Conservation (phyloP, 2,888 invertebrate species). For the Clunio marinus region DNA sequence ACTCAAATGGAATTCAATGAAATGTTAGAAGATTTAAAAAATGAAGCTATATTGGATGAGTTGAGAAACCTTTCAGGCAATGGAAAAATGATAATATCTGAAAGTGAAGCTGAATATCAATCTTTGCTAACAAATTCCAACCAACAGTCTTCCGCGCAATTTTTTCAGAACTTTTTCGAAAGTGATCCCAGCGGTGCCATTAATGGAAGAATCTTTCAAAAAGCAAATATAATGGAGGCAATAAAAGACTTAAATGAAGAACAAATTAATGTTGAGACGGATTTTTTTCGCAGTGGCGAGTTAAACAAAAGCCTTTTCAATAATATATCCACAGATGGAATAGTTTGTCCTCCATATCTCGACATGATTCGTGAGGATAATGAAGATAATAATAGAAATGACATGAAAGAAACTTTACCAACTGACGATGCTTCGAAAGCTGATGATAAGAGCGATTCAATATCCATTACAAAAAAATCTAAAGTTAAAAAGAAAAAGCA, state of each 20-base stretch:
- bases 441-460: constrained; percentile 41
- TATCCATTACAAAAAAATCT: constrained; percentile 36
- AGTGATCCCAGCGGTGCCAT: constrained; percentile 9
- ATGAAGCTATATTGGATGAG: constrained; percentile 42
- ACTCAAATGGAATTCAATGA: constrained; percentile 43
- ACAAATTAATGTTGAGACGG: constrained; percentile 41
- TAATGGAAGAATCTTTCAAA: constrained; percentile 41
- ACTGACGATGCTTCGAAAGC: background rate
- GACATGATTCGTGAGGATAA: constrained; percentile 86
- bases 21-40: constrained; percentile 44
- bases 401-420: constrained; percentile 22
- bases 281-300: constrained; percentile 45
- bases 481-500: constrained; percentile 35
- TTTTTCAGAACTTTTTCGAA: constrained; percentile 3
- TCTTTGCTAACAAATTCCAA: constrained; percentile 46
- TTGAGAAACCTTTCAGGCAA: constrained; percentile 24
- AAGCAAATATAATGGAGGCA: constrained; percentile 50
- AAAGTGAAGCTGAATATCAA: constrained; percentile 40
- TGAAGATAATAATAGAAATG: constrained; percentile 56
- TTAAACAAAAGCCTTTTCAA: constrained; percentile 43
- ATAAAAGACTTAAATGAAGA: constrained; percentile 47
- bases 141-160: constrained; percentile 44
- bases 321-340: constrained; percentile 40
- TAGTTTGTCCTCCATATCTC: constrained; percentile 51
- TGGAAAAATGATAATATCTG: background rate